Base-by-base conservation (phyloP, 2,888 invertebrate genomes). In the Biston betularia region DNA sequence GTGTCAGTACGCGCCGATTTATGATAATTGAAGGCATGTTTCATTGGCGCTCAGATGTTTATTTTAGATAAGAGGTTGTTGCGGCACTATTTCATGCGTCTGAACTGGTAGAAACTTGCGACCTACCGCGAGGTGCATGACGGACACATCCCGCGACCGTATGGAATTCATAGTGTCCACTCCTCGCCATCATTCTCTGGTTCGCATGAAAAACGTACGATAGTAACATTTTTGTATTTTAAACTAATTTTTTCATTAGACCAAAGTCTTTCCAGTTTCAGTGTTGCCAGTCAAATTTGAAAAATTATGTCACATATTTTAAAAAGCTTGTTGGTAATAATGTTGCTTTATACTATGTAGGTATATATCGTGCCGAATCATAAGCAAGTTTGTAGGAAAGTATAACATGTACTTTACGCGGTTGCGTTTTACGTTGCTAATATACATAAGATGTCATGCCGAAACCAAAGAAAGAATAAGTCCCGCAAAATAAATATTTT, bases 11-110 rank as follows among this genome's bases (percentile, higher is more conserved):
- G 79, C 84, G 86, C 88, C 91, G 92, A 93, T 93, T 93, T 93
- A 93, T 92, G 92, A 92, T 93, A 93, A 93, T 93, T 92, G 92
- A 93, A 93, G 92, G 87, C 93, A 89, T 92, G 93, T 92, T 92
- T 91, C 92, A 92, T 89, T 87, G 90, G 88, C 88, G 88, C 85
- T 89, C 89, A 85, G 92, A 93, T 93, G 92, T 93, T 93, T 93
- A 93, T 93, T 93, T 93, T 93, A 93, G 93, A 93, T 93, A 93
- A 92, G 86, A 85, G 81, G 72, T 75, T 84, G 87, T 86, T 86
- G 84, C 86, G 87, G 89, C 87, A 91, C 90, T 93, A 92, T 93
- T 92, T 93, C 90, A 93, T 90, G 83, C 85, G 89, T 86, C 89
- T 86, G 89, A 92, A 90, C 89, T 88, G 89, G 86, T 81, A 82